Percentiles rank a stretch among this genome's conserved stretches.
Evolutionary conservation across 2,888 invertebrate genomes (phyloP).

Genomic region (Xestia rhomboidea): DNA sequence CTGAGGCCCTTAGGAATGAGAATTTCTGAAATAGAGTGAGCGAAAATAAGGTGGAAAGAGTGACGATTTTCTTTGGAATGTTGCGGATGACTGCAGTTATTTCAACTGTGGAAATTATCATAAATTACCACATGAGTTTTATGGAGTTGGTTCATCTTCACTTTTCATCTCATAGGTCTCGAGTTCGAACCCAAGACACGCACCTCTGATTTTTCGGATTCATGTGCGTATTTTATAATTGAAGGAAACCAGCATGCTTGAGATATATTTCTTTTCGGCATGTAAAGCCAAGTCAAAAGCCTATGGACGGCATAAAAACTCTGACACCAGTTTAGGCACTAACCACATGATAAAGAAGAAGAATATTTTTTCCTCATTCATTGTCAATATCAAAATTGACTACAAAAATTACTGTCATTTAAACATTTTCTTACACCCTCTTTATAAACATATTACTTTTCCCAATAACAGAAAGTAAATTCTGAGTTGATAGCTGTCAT

Average conservation of each 20-base stretch:
- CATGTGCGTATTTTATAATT: too few relatives aligned
- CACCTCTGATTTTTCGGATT: too few relatives aligned
- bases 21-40: conserved; percentile 46
- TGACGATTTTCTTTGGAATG: not conserved
- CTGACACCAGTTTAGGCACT: too few relatives aligned
- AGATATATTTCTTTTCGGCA: too few relatives aligned
- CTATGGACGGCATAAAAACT: too few relatives aligned
- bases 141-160: not conserved
- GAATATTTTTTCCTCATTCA: not conserved
- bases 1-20: too few relatives aligned
- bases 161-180: too few relatives aligned
- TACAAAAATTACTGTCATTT: not conserved
- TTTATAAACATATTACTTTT: not conserved
- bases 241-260: too few relatives aligned
- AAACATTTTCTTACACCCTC: not conserved
- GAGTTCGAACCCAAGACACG: too few relatives aligned
- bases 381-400: not conserved
- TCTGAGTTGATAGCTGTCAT: conserved; percentile 36
- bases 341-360: too few relatives aligned
- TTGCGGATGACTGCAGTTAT: conserved; percentile 1
- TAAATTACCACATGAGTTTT: not conserved
- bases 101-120: not conserved
- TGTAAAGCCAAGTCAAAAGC: too few relatives aligned
- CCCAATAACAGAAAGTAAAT: not conserved
- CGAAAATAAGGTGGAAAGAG: conserved; percentile 32